phyloP scores from a whole-genome alignment of 1,140 invertebrate species.

The Drosophila bifasciata region DNA sequence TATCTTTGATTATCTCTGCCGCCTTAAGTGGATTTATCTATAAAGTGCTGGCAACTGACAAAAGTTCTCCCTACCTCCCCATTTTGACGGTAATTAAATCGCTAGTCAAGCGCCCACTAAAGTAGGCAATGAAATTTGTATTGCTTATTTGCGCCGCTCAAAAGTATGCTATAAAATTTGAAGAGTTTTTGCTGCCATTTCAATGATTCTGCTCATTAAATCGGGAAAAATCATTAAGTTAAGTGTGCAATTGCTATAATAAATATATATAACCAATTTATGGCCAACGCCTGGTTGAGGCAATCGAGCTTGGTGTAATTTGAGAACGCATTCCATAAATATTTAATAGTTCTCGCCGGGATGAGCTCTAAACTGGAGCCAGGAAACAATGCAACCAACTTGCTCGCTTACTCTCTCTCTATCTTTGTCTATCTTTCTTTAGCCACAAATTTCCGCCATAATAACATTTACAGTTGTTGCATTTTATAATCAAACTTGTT shows the following conservation, averaged over 20 bases:
- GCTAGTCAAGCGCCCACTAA: not conserved
- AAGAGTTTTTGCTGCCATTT: too few relatives aligned
- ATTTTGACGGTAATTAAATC: constrained; percentile 18
- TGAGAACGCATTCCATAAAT: too few relatives aligned
- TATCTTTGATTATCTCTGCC: constrained; percentile 69
- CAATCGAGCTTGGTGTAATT: too few relatives aligned
- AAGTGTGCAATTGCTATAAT: too few relatives aligned
- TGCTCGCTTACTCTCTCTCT: not conserved
- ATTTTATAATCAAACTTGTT: constrained; percentile 80
- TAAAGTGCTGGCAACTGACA: constrained; percentile 63
- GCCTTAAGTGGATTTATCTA: constrained; percentile 68
- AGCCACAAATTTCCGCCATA: constrained; percentile 66
- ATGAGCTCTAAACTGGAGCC: constrained; percentile 17
- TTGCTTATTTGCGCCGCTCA: too few relatives aligned
- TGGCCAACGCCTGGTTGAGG: too few relatives aligned
- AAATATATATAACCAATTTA: too few relatives aligned
- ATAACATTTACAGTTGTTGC: constrained; percentile 80
- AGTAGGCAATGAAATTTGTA: constrained; percentile 6
- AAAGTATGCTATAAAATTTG: too few relatives aligned
- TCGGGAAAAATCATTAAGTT: too few relatives aligned
- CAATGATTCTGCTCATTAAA: too few relatives aligned
- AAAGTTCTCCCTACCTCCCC: constrained; percentile 51
- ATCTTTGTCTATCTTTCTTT: not conserved
- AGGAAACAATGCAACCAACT: constrained; percentile 40
- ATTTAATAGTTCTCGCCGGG: too few relatives aligned